Percentiles rank a stretch among this genome's conserved stretches.
Evolutionary conservation across 2,113 vertebrate species (phyloP).

Genomic region (Acanthisitta chloris): DNA sequence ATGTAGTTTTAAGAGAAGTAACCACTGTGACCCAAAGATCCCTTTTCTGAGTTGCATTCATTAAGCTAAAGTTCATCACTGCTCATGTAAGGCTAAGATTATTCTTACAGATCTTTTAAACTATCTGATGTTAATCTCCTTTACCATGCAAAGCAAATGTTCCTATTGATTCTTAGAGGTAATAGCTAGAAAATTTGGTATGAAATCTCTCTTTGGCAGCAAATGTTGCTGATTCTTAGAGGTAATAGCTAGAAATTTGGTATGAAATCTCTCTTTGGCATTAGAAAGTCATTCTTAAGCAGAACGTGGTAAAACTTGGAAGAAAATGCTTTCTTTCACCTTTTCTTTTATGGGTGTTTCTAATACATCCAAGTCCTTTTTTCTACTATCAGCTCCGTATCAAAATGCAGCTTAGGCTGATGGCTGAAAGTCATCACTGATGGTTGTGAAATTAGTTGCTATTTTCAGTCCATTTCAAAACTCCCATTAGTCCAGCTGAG

Average conservation of each 20-base stretch:
- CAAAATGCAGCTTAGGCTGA: not conserved
- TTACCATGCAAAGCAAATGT: not conserved
- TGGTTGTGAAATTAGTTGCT: not conserved
- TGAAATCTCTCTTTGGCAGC: not conserved
- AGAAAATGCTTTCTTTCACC: not conserved
- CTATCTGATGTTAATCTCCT: not conserved
- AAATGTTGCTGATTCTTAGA: not conserved
- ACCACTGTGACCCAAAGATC: not conserved
- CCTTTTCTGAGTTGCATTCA: not conserved
- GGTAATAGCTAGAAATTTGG: not conserved
- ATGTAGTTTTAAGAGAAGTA: not conserved
- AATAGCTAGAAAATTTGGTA: not conserved
- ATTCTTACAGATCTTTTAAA: not conserved
- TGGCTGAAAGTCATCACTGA: not conserved
- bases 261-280: not conserved
- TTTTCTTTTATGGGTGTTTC: not conserved
- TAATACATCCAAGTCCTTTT: not conserved
- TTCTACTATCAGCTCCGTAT: not conserved
- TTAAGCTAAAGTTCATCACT: not conserved
- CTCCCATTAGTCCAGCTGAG: not conserved
- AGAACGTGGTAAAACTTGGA: not conserved
- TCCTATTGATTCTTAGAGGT: not conserved
- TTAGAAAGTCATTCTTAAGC: not conserved
- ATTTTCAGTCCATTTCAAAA: slow-evolving; percentile 16
- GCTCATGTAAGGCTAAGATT: not conserved